These are phyloP conservation scores for Minunthozetes semirufus DNA, from an alignment of 2,888 invertebrate genomes.

Conservation along the genomic window DNA sequence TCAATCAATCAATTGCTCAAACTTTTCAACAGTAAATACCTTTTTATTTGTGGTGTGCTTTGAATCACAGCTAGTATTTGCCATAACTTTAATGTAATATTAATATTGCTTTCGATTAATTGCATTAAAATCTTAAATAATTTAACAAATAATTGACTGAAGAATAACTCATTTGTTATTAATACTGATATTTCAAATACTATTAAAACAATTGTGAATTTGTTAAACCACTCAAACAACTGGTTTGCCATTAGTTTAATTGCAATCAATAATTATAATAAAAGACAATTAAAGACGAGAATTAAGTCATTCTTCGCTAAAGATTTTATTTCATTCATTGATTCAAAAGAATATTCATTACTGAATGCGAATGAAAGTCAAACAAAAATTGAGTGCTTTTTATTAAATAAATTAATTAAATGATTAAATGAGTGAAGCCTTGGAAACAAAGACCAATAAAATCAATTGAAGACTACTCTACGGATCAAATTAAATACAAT, in stretches of 20 bases:
- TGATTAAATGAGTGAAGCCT: too few species aligned
- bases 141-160: not conserved
- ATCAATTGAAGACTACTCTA: too few species aligned
- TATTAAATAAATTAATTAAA: too few species aligned
- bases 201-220: not conserved
- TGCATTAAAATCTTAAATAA: slow-evolving; percentile 21
- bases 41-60: not conserved
- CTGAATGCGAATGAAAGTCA: too few species aligned
- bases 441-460: too few species aligned
- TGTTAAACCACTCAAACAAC: not conserved
- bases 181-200: not conserved
- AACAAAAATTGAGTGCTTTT: too few species aligned
- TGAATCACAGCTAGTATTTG: slow-evolving; percentile 23
- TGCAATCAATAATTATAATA: not conserved
- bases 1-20: not conserved
- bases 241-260: slow-evolving; percentile 1
- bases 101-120: slow-evolving; percentile 15
- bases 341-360: not conserved
- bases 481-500: too few species aligned
- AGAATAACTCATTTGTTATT: not conserved
- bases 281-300: not conserved
- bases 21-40: not conserved
- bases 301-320: not conserved
- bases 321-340: not conserved
- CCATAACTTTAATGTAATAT: slow-evolving; percentile 6